Conservation (phyloP, 2,113 vertebrate genomes). For the Egretta garzetta region DNA sequence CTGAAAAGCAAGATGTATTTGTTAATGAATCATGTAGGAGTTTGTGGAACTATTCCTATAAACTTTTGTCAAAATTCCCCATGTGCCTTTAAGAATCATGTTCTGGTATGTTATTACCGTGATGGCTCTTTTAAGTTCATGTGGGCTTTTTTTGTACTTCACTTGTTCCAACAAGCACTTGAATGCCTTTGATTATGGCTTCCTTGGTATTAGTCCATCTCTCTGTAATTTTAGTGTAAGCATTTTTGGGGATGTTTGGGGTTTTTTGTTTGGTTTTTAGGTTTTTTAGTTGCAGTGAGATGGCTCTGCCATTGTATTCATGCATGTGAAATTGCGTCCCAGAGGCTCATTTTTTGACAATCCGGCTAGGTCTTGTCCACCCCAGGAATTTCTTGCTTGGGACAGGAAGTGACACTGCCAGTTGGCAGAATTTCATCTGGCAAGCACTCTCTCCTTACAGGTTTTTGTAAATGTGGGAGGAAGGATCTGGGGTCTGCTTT, state of each 20-base stretch:
- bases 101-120: not conserved
- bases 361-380: not conserved
- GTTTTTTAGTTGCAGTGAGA: not conserved
- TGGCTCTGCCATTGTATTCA: not conserved
- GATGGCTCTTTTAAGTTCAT: not conserved
- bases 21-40: not conserved
- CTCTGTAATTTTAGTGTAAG: not conserved
- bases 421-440: rapidly evolving
- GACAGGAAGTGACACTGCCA: not conserved
- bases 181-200: not conserved
- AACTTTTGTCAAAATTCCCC: not conserved
- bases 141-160: not conserved
- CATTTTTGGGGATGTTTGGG: not conserved
- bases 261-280: not conserved
- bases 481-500: not conserved
- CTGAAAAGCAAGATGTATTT: not conserved
- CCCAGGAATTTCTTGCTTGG: not conserved
- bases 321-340: rapidly evolving
- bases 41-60: not conserved
- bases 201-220: not conserved
- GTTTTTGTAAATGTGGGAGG: not conserved
- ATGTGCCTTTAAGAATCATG: not conserved
- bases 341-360: not conserved
- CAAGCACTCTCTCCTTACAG: not conserved
- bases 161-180: not conserved